Evolutionary conservation across 92 coral and sea anemone species (phyloP).

Genomic region (Phenganax stokvisi): DNA sequence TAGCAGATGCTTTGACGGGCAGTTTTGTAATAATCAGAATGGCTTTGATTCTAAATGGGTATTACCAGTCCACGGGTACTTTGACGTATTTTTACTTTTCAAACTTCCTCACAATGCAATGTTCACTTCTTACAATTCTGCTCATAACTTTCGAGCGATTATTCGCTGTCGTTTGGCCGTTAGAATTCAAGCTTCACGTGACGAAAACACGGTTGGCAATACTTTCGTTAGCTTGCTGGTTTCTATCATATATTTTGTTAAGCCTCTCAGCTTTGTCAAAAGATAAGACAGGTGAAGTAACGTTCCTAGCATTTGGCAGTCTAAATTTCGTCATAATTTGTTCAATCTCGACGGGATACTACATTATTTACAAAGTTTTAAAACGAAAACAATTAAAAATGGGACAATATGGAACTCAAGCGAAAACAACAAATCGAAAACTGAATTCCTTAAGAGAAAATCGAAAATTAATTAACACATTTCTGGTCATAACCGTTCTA

Average conservation of each 20-base stretch:
- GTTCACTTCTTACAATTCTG: slow-evolving; percentile 14
- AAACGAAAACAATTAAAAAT: slow-evolving; percentile 8
- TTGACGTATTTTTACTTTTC: not conserved
- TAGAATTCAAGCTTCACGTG: not conserved
- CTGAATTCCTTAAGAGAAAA: slow-evolving; percentile 12
- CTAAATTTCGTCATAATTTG: not conserved
- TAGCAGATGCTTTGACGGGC: slow-evolving; percentile 20
- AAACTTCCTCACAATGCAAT: slow-evolving; percentile 2
- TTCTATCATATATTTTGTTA: not conserved
- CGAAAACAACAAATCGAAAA: not conserved
- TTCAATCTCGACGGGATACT: not conserved
- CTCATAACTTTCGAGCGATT: slow-evolving; percentile 13
- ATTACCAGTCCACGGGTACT: not conserved
- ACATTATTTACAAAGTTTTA: not conserved
- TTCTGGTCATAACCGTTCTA: slow-evolving; percentile 10
- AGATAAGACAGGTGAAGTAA: not conserved
- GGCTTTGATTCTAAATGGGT: not conserved
- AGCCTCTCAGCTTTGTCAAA: not conserved
- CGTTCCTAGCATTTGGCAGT: not conserved
- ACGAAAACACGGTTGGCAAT: not conserved
- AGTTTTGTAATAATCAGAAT: not conserved
- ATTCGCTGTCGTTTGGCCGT: slow-evolving; percentile 18
- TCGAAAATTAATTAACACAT: slow-evolving; percentile 3
- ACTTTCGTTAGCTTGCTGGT: slow-evolving; percentile 10
- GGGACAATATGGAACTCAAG: not conserved